Conservation (phyloP, 2,888 invertebrate genomes). For the Tribolium freemani region DNA sequence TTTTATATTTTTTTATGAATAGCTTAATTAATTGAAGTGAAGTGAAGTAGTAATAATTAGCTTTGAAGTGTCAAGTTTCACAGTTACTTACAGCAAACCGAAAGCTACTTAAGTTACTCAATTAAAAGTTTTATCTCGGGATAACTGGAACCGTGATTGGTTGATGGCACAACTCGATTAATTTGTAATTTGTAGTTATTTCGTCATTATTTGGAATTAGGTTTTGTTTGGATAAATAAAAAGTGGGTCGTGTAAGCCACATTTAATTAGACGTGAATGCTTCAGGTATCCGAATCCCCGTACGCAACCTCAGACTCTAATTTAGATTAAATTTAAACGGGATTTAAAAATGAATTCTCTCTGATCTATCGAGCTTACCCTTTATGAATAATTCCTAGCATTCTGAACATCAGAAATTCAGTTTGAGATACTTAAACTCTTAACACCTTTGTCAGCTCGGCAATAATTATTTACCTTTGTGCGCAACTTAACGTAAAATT, state of each 20-base stretch:
- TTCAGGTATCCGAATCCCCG: not conserved
- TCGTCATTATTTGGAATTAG: not conserved
- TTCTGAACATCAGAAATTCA: not conserved
- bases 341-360: not conserved
- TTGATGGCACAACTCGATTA: slow-evolving; percentile 3
- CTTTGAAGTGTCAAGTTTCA: not conserved
- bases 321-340: slow-evolving; percentile 9
- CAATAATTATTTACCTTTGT: slow-evolving; percentile 8
- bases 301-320: not conserved
- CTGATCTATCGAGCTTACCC: not conserved
- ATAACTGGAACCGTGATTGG: slow-evolving; percentile 9
- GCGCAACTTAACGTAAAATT: not conserved
- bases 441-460: slow-evolving; percentile 5
- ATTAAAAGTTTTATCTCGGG: slow-evolving; percentile 15
- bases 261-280: not conserved
- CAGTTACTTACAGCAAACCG: not conserved
- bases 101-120: slow-evolving; percentile 14
- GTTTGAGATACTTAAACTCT: slow-evolving; percentile 13
- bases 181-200: not conserved
- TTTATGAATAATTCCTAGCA: slow-evolving; percentile 18
- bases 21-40: too few relatives aligned
- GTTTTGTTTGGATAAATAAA: not conserved
- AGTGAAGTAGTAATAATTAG: not conserved
- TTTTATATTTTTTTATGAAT: not conserved
- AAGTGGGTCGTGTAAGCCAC: too few relatives aligned